A percentile compares a stretch with the other conserved stretches of the same genome.
These are phyloP conservation scores for Trypoxylus dichotomus DNA, from an alignment of 1,140 invertebrate species.

Conservation along the genomic window DNA sequence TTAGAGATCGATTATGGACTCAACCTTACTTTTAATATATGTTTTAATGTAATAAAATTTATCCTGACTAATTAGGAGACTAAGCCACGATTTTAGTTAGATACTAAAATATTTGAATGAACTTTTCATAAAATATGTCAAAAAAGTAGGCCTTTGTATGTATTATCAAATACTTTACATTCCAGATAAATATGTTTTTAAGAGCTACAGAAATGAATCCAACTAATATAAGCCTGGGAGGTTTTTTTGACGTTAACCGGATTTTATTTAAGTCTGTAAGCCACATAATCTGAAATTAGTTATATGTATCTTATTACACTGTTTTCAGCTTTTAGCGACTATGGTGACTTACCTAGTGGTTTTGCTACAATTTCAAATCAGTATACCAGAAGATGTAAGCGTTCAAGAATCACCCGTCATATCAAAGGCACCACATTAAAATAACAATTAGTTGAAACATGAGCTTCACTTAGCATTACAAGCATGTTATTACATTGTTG, in stretches of 20 bases:
- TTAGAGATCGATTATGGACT: no score
- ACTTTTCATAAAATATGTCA: no score
- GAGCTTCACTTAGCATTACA: no score
- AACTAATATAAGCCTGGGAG: conserved; percentile 66
- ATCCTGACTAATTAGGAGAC: no score
- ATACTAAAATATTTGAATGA: no score
- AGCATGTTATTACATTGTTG: no score
- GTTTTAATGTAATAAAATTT: no score
- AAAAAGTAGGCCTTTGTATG: neutral
- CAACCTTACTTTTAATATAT: no score
- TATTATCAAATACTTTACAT: conserved; percentile 8
- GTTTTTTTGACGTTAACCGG: conserved; percentile 69
- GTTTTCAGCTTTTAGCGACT: conserved; percentile 62
- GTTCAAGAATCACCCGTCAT: neutral
- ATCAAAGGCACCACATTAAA: neutral
- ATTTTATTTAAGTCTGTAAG: conserved; percentile 68
- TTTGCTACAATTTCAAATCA: conserved; percentile 70
- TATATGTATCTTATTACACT: conserved; percentile 18
- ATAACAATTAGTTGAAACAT: neutral
- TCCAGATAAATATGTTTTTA: conserved; percentile 68
- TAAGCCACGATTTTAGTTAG: no score
- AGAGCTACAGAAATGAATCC: conserved; percentile 71
- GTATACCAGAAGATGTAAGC: conserved; percentile 60
- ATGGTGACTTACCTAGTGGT: conserved; percentile 73
- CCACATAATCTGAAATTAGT: conserved; percentile 26